Conservation (phyloP, 1,140 invertebrate species). For the Pseudomyrmex flavicornis region DNA sequence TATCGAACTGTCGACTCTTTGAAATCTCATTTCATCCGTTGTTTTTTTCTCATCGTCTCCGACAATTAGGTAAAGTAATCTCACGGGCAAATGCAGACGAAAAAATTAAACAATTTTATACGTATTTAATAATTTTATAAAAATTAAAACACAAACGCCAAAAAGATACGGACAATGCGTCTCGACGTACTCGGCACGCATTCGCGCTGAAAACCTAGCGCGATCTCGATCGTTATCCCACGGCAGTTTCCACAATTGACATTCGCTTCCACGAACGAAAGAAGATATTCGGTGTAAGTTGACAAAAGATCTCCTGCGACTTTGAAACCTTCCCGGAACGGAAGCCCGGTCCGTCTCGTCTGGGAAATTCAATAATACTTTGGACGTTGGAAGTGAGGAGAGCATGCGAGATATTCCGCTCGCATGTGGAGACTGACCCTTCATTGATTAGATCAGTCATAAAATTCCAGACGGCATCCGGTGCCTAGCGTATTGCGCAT, state of each 20-base stretch:
- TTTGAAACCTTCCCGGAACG: conserved; percentile 14
- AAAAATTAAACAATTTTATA: too few relatives aligned
- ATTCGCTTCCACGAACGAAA: conserved; percentile 53
- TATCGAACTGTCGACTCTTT: too few relatives aligned
- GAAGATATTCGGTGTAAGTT: conserved; percentile 62
- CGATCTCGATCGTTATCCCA: conserved; percentile 48
- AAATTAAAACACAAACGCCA: not conserved
- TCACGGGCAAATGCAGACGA: too few relatives aligned
- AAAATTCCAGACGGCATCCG: conserved; percentile 49
- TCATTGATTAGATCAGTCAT: conserved; percentile 63
- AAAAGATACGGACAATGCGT: not conserved
- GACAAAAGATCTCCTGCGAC: conserved; percentile 57
- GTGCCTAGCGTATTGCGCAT: conserved; percentile 48
- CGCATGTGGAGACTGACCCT: conserved; percentile 52
- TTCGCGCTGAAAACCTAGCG: not conserved
- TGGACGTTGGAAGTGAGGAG: conserved; percentile 47
- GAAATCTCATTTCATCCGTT: too few relatives aligned
- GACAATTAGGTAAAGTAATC: too few relatives aligned
- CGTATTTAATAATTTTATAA: not conserved
- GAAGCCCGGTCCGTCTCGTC: conserved; percentile 47
- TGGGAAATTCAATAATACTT: conserved; percentile 62
- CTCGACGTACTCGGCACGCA: not conserved
- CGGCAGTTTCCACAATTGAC: conserved; percentile 54
- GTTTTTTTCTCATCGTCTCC: too few relatives aligned
- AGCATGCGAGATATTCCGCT: conserved; percentile 55